Evolutionary conservation across 2,113 vertebrate genomes (phyloP).

Genomic region (Ellobius talpinus): DNA sequence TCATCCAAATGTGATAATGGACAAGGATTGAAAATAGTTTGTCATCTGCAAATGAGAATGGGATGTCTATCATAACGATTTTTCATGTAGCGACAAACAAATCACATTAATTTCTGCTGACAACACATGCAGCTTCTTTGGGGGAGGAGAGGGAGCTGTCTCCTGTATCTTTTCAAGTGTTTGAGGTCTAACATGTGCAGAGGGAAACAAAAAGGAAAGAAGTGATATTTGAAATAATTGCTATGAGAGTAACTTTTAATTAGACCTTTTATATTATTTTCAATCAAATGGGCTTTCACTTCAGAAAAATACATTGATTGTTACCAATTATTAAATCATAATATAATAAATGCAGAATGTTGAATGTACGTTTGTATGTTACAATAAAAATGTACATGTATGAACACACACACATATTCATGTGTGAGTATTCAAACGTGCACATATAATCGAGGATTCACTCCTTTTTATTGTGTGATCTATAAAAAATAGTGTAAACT

Average conservation of each 20-base stretch:
- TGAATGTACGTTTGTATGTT: background rate
- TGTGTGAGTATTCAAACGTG: background rate
- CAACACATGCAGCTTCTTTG: conserved; percentile 40
- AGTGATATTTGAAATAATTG: conserved; percentile 33
- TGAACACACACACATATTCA: too few species aligned
- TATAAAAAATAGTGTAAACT: conserved; percentile 39
- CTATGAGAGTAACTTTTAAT: conserved; percentile 28
- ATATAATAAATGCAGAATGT: background rate
- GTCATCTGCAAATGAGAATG: conserved; percentile 75
- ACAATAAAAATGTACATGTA: background rate
- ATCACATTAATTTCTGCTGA: conserved; percentile 30
- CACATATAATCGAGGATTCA: background rate
- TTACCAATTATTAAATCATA: background rate
- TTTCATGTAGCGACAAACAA: conserved; percentile 17
- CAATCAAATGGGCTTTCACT: conserved; percentile 60
- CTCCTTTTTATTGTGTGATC: background rate
- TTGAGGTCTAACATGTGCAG: background rate
- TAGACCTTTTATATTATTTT: background rate
- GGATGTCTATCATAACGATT: conserved; percentile 49
- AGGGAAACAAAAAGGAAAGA: background rate
- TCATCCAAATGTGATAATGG: conserved; percentile 71
- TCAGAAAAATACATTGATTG: conserved; percentile 37
- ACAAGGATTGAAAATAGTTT: conserved; percentile 71
- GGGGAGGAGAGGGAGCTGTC: background rate
- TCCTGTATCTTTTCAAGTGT: background rate